Percentiles rank a stretch among this genome's conserved stretches.
phyloP scores from a whole-genome alignment of 2,888 invertebrate genomes.

The Rhamphomyia laevipes region DNA sequence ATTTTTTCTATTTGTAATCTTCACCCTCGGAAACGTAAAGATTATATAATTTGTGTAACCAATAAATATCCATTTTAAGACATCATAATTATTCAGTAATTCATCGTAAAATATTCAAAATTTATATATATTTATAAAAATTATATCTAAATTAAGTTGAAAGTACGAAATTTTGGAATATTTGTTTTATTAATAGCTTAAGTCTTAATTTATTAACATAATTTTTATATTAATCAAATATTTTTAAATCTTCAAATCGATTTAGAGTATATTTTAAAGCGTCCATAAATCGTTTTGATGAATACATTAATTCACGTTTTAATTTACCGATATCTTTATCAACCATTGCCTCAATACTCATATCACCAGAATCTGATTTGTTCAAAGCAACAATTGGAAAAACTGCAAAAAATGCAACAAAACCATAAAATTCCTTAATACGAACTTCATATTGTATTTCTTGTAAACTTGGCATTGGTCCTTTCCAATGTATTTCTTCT shows the following conservation, averaged over 20 bases:
- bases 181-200: too few relatives aligned
- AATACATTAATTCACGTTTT: slow-evolving; percentile 31
- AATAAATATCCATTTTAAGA: too few relatives aligned
- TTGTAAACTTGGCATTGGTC: slow-evolving; percentile 22
- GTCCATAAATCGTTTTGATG: slow-evolving; percentile 30
- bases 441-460: slow-evolving; percentile 27
- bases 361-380: slow-evolving; percentile 32
- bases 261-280: slow-evolving; percentile 27
- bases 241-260: slow-evolving; percentile 30
- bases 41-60: too few relatives aligned
- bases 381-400: slow-evolving; percentile 34
- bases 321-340: slow-evolving; percentile 27
- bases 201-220: too few relatives aligned
- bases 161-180: too few relatives aligned
- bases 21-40: too few relatives aligned
- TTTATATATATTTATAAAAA: too few relatives aligned
- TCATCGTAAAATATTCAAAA: too few relatives aligned
- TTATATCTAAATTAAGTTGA: too few relatives aligned
- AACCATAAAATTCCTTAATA: slow-evolving; percentile 29
- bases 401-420: slow-evolving; percentile 33
- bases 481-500: slow-evolving; percentile 5
- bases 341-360: slow-evolving; percentile 29
- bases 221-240: slow-evolving; percentile 32
- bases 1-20: too few relatives aligned
- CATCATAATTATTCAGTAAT: too few relatives aligned